Percentiles rank a stretch among this genome's conserved stretches.
Conservation (phyloP, 2,888 invertebrate species). For the Nipponacmea schrenckii region DNA sequence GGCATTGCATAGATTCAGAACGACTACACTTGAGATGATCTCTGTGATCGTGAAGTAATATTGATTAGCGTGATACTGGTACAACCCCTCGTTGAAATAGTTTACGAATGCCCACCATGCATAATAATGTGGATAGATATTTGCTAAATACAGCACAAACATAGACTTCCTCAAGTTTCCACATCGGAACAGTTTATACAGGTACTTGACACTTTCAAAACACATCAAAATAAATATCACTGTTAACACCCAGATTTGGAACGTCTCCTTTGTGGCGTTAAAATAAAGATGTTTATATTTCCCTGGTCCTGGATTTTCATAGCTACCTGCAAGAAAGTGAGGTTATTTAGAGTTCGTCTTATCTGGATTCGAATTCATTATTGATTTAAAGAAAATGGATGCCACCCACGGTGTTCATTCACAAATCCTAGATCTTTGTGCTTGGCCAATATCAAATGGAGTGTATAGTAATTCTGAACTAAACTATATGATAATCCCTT, state of each 20-base stretch:
- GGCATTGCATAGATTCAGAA: slow-evolving; percentile 57
- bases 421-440: no score
- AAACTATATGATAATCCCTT: slow-evolving; percentile 21
- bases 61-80: slow-evolving; percentile 60
- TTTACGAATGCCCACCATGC: slow-evolving; percentile 66
- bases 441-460: not conserved
- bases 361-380: no score
- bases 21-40: slow-evolving; percentile 55
- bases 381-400: no score
- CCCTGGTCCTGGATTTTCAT: slow-evolving; percentile 61
- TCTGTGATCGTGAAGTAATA: slow-evolving; percentile 65
- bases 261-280: slow-evolving; percentile 59
- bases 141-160: slow-evolving; percentile 57
- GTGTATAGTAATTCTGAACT: not conserved
- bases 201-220: slow-evolving; percentile 61
- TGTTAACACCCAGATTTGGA: slow-evolving; percentile 61
- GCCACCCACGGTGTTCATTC: no score
- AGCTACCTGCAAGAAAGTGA: slow-evolving; percentile 51
- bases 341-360: no score
- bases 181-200: slow-evolving; percentile 47
- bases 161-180: slow-evolving; percentile 46
- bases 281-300: slow-evolving; percentile 66
- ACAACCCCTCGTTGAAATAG: slow-evolving; percentile 66
- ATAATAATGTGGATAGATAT: slow-evolving; percentile 66
- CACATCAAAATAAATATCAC: slow-evolving; percentile 55